Base-by-base conservation (phyloP, 2,113 vertebrate species). In the Actenoides lindsayi region DNA sequence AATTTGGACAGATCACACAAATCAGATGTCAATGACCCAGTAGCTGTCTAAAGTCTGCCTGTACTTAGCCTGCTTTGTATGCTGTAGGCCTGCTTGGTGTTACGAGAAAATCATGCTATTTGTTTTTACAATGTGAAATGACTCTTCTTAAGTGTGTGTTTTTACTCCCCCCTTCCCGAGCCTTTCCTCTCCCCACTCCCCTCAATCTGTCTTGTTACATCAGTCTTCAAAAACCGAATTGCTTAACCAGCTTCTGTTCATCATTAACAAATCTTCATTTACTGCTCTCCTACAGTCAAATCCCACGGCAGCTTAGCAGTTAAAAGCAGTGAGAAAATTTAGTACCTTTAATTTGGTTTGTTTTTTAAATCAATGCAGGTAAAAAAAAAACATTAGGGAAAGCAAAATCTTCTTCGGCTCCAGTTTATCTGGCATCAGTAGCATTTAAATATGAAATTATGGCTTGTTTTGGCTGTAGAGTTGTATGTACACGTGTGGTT, bases 41-140 rank as follows among this genome's bases (percentile, higher is more conserved):
- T 95, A 98, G 98, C 98, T 98, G 98, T 98, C 97, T 98, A 98
- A 99, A 98, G 99, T 99, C 99, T 99, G 99, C 99, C 99, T 99
- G 98, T 99, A 98, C 98, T 98, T 99, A 98, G 98, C 99, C 98
- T 98, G 98, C 98, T 98, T 99, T 99, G 98, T 98, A 83, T 95
- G 97, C 98, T 97, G 90, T 97, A 96, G 97, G 93, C 97, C 90
- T 98, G 96, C 98, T 98, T 98, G 98, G 96, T 97, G 97, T 97
- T 97, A 97, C 12, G 96, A 98, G 95, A 97, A 97, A 96, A 93
- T 89, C 97, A 93, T 97, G 97, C 97, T 97, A 2, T 94, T 97
- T 95, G 51, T 96, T 97, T 97, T 95, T 96, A 96, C 94, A 95
- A 87, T 96, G 96, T 98, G 92, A 96, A 98, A 97, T 97, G 87